phyloP scores from a whole-genome alignment of 2,113 vertebrate species.

The Platysternon megacephalum region DNA sequence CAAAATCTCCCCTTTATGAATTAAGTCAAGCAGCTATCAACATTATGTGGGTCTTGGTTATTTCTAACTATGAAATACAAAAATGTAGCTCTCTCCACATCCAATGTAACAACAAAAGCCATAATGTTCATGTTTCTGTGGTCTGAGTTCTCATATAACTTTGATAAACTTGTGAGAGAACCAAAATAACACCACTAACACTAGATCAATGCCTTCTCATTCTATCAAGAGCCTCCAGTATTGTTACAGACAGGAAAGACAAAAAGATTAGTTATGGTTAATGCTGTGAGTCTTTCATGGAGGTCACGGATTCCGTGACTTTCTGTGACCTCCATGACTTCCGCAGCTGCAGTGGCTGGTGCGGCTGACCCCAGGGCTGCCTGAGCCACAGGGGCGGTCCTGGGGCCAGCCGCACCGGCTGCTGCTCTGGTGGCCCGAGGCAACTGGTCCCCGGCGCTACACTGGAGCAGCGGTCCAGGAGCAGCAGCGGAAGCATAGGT shows the following conservation, averaged over 20 bases:
- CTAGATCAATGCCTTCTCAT: neutral
- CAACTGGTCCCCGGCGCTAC: too few species aligned
- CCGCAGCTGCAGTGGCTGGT: too few species aligned
- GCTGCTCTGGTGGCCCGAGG: too few species aligned
- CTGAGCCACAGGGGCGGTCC: too few species aligned
- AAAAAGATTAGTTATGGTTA: neutral
- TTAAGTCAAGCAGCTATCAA: neutral
- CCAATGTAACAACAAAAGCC: neutral
- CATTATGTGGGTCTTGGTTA: neutral
- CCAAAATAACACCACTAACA: neutral
- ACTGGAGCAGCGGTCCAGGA: too few species aligned
- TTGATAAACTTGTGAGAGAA: neutral
- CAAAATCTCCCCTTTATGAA: neutral
- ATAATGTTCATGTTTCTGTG: neutral
- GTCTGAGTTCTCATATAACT: neutral
- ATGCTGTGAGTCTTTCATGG: too few species aligned
- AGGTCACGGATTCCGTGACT: too few species aligned
- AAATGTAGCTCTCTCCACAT: neutral
- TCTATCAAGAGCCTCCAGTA: neutral
- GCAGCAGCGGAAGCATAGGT: too few species aligned
- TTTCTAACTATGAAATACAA: neutral
- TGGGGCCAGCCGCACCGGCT: too few species aligned
- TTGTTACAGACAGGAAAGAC: neutral
- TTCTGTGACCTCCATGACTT: too few species aligned
- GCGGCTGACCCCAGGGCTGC: too few species aligned